These are phyloP conservation scores for Nephrotoma appendiculata DNA, from an alignment of 2,888 invertebrate genomes.

Conservation along the genomic window DNA sequence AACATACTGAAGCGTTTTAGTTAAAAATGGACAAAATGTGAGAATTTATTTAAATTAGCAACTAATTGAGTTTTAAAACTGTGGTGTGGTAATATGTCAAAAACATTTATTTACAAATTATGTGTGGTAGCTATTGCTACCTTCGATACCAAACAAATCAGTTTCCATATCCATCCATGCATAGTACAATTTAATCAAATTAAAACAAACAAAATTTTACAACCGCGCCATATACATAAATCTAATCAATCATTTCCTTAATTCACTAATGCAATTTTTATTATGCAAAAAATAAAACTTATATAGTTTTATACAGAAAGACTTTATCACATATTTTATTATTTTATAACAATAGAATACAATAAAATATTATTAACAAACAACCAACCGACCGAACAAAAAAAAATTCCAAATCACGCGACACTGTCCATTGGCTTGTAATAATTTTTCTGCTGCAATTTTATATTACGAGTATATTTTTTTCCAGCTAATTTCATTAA, in stretches of 20 bases:
- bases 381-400: neutral
- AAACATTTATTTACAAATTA: neutral
- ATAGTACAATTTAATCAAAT: neutral
- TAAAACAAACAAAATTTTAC: neutral
- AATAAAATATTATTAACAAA: neutral
- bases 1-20: too few relatives aligned
- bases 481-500: neutral
- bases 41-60: neutral
- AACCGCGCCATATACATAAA: neutral
- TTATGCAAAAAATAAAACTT: neutral
- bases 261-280: neutral
- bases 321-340: neutral
- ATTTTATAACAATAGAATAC: neutral
- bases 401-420: neutral
- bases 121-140: neutral
- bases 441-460: neutral
- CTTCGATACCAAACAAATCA: neutral
- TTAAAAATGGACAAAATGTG: neutral
- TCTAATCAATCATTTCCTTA: neutral
- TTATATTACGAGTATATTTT: neutral
- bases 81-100: neutral
- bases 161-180: neutral
- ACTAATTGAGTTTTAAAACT: neutral
- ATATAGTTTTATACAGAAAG: neutral
- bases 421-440: neutral